Evolutionary conservation across 2,888 invertebrate species (phyloP).

Genomic region (Orthosia gracilis): DNA sequence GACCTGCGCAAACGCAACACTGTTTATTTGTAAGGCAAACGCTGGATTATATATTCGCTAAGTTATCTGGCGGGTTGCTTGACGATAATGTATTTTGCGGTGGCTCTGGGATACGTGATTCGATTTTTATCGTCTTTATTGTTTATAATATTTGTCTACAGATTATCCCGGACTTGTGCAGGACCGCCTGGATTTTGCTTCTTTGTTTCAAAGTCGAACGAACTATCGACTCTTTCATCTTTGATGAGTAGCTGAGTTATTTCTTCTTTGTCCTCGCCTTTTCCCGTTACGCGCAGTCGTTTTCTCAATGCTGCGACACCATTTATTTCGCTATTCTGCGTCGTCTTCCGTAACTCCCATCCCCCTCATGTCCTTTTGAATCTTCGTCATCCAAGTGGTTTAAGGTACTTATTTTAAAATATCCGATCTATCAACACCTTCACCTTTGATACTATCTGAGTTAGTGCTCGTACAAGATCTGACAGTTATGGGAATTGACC

Average conservation of each 20-base stretch:
- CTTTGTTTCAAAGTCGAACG: conserved; percentile 1
- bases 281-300: too few relatives aligned
- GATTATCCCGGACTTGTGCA: neutral
- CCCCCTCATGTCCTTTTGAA: too few relatives aligned
- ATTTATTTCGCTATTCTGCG: too few relatives aligned
- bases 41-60: conserved; percentile 39
- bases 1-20: conserved; percentile 39
- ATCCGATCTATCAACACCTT: neutral
- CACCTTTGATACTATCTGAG: neutral
- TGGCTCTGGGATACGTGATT: conserved; percentile 18
- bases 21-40: conserved; percentile 48
- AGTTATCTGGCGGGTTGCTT: conserved; percentile 24
- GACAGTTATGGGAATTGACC: neutral
- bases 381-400: too few relatives aligned
- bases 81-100: conserved; percentile 29
- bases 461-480: neutral
- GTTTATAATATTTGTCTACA: neutral
- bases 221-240: neutral
- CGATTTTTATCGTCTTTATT: conserved; percentile 6
- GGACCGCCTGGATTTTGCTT: neutral
- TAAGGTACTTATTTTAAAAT: conserved; percentile 11
- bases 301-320: too few relatives aligned
- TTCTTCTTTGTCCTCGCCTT: too few relatives aligned
- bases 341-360: too few relatives aligned
- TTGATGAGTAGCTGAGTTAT: neutral